These are phyloP conservation scores for Tetrax tetrax DNA, from an alignment of 2,113 vertebrate species.

Conservation along the genomic window DNA sequence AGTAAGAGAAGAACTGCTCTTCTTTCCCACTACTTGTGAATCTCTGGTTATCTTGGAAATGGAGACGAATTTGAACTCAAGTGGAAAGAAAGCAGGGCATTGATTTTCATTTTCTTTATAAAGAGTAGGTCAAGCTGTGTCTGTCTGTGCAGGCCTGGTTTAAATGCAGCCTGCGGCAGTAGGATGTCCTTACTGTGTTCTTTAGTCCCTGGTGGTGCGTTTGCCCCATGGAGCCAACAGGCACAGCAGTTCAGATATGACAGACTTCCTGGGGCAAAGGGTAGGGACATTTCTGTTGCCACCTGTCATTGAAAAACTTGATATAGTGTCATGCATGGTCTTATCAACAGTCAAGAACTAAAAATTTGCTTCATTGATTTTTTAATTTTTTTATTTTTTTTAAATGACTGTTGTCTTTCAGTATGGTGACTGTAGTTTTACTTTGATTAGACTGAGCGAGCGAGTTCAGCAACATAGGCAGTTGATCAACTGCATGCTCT, in stretches of 20 bases:
- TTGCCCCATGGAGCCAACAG: neutral
- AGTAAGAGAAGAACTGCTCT: neutral
- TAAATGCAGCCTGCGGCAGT: neutral
- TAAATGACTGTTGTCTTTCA: neutral
- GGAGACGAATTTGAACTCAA: neutral
- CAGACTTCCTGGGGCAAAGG: neutral
- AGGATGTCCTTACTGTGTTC: neutral
- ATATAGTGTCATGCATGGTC: rapidly evolving
- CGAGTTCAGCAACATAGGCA: neutral
- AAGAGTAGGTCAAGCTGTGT: neutral
- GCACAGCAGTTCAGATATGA: neutral
- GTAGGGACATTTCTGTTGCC: neutral
- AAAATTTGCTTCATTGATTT: neutral
- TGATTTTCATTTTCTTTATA: neutral
- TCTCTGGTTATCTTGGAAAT: neutral
- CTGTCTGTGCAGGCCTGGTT: neutral
- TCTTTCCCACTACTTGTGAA: neutral
- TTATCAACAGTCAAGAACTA: neutral
- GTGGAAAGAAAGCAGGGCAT: neutral
- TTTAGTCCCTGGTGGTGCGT: neutral
- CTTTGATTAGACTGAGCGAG: neutral
- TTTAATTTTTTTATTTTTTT: no score
- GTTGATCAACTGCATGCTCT: neutral
- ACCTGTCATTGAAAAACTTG: neutral
- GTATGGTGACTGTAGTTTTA: neutral